phyloP scores from a whole-genome alignment of 2,888 invertebrate species.

The Osmoderma eremita region DNA sequence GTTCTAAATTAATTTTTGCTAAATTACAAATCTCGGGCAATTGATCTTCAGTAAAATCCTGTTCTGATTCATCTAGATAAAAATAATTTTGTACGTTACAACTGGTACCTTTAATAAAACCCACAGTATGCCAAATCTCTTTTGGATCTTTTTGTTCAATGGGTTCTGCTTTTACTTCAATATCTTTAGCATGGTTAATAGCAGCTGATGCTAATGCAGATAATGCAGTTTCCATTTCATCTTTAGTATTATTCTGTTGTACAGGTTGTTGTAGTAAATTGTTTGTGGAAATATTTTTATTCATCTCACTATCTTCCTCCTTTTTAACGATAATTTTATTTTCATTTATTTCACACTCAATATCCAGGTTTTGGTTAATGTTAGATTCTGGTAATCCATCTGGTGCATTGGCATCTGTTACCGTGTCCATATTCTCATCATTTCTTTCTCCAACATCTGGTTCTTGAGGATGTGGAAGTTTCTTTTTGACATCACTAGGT shows the following conservation, averaged over 20 bases:
- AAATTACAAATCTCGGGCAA: slow-evolving; percentile 76
- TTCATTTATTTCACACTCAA: not conserved
- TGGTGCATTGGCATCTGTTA: not conserved
- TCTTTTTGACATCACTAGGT: slow-evolving; percentile 3
- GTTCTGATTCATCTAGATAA: slow-evolving; percentile 70
- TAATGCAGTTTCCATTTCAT: slow-evolving; percentile 54
- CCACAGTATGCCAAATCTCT: slow-evolving; percentile 92
- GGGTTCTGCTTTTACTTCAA: slow-evolving; percentile 34
- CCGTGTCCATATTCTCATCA: slow-evolving; percentile 7
- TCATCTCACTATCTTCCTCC: not conserved
- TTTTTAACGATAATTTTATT: slow-evolving; percentile 8
- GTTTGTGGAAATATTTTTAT: slow-evolving; percentile 18
- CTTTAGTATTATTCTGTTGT: slow-evolving; percentile 18
- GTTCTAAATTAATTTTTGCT: slow-evolving; percentile 71
- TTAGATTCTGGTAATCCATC: not conserved
- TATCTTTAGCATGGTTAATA: slow-evolving; percentile 57
- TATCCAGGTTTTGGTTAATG: slow-evolving; percentile 3
- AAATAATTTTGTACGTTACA: slow-evolving; percentile 80
- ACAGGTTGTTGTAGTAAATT: not conserved
- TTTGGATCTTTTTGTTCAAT: slow-evolving; percentile 62
- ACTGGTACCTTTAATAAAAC: slow-evolving; percentile 85
- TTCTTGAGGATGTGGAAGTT: slow-evolving; percentile 6
- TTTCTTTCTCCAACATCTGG: not conserved
- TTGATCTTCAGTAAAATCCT: slow-evolving; percentile 76
- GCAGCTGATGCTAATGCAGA: slow-evolving; percentile 64